These are phyloP conservation scores for Tinea trinotella DNA, from an alignment of 2,888 invertebrate species.

Conservation along the genomic window DNA sequence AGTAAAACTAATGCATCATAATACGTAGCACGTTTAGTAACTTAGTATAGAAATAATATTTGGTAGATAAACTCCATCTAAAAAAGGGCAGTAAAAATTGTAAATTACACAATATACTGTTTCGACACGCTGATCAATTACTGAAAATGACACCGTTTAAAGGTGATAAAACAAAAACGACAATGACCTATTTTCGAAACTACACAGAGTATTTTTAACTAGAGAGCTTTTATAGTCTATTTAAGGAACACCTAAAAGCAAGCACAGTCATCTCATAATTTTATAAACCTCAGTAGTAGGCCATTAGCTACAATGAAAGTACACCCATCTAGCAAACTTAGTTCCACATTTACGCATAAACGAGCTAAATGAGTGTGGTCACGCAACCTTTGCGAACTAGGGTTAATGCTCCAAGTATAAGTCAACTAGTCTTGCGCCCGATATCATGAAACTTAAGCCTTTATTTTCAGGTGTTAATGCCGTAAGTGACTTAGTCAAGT, in stretches of 20 bases:
- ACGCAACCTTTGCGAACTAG: constrained; percentile 21
- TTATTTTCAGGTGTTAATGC: too few species aligned
- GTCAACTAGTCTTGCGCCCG: constrained; percentile 26
- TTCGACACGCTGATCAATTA: too few species aligned
- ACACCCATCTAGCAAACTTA: background rate
- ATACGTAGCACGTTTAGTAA: too few species aligned
- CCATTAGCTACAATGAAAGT: constrained; percentile 15
- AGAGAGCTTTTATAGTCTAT: background rate
- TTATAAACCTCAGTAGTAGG: background rate
- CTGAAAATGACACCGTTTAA: too few species aligned
- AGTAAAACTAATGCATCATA: too few species aligned
- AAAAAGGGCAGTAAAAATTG: too few species aligned
- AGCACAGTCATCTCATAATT: background rate
- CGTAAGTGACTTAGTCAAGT: too few species aligned
- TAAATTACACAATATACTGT: too few species aligned
- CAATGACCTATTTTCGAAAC: background rate
- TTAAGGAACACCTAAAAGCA: background rate
- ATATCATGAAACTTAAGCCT: too few species aligned
- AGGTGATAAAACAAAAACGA: too few species aligned
- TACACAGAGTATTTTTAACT: background rate
- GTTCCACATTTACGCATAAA: constrained; percentile 20
- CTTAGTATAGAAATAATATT: too few species aligned
- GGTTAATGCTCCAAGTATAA: constrained; percentile 32
- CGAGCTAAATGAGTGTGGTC: constrained; percentile 26
- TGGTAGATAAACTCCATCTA: too few species aligned